Percentiles rank a stretch among this genome's conserved stretches.
Conservation (phyloP, 2,113 vertebrate genomes). For the Notothenia coriiceps region DNA sequence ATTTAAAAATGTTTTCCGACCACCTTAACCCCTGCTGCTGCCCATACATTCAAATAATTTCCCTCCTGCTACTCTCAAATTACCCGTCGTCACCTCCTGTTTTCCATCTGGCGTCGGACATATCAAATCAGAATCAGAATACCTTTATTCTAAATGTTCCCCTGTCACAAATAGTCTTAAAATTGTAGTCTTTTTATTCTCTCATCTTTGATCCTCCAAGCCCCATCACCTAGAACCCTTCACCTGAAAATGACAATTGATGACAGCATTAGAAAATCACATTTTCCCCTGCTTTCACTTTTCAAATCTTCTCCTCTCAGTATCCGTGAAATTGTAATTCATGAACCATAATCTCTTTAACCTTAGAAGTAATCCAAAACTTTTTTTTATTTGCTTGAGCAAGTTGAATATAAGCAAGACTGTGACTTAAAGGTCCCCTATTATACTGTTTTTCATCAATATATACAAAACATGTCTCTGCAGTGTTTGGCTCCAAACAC, state of each 20-base stretch:
- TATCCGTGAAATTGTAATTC: slow-evolving; percentile 10
- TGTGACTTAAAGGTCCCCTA: neutral
- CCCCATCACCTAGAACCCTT: neutral
- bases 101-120: slow-evolving; percentile 1
- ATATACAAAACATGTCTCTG: no score
- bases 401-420: neutral
- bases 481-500: no score
- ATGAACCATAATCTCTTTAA: neutral
- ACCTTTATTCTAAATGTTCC: no score
- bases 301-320: neutral
- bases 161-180: no score
- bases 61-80: neutral
- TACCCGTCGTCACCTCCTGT: neutral
- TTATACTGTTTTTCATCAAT: no score
- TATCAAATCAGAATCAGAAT: no score
- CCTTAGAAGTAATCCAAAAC: neutral
- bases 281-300: neutral
- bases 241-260: neutral
- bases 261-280: neutral
- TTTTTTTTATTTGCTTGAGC: neutral
- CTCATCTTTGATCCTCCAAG: no score
- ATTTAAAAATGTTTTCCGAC: neutral
- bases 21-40: neutral
- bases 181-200: no score
- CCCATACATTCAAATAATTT: neutral